These are phyloP conservation scores for Dendrocincla fuliginosa DNA, from an alignment of 2,797 vertebrate genomes.

Conservation along the genomic window DNA sequence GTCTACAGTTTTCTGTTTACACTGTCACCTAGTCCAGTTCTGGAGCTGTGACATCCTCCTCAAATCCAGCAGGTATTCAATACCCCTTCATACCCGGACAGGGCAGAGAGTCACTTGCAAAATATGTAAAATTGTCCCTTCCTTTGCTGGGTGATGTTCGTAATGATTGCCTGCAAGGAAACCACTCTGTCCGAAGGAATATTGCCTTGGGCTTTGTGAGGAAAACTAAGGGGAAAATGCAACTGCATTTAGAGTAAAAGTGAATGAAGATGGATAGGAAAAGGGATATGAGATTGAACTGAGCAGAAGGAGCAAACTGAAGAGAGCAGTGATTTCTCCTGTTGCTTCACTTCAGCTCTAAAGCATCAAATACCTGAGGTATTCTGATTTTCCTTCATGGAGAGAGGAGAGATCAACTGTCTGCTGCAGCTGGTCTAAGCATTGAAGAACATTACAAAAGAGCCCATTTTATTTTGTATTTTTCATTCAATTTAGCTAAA, in stretches of 20 bases:
- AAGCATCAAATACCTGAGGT: background rate
- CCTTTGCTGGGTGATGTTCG: background rate
- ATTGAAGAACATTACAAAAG: background rate
- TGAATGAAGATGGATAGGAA: background rate
- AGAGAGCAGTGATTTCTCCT: background rate
- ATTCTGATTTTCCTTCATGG: background rate
- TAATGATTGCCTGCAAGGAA: background rate
- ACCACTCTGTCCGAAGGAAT: background rate
- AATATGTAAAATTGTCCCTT: background rate
- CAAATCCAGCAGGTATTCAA: background rate
- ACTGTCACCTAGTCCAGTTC: background rate
- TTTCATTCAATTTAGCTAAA: background rate
- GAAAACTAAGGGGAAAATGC: background rate
- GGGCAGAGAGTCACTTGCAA: background rate
- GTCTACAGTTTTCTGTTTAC: background rate
- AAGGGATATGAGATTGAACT: background rate
- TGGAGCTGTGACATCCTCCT: background rate
- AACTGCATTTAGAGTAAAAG: background rate
- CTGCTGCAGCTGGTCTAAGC: background rate
- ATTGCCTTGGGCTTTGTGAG: background rate
- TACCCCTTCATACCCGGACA: background rate
- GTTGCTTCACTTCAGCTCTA: background rate
- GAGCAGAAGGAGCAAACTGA: background rate
- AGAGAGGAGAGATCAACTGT: background rate
- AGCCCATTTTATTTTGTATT: background rate